These are phyloP conservation scores for Mormyrops attenuatus DNA, from an alignment of 2,797 vertebrate species.

Conservation along the genomic window DNA sequence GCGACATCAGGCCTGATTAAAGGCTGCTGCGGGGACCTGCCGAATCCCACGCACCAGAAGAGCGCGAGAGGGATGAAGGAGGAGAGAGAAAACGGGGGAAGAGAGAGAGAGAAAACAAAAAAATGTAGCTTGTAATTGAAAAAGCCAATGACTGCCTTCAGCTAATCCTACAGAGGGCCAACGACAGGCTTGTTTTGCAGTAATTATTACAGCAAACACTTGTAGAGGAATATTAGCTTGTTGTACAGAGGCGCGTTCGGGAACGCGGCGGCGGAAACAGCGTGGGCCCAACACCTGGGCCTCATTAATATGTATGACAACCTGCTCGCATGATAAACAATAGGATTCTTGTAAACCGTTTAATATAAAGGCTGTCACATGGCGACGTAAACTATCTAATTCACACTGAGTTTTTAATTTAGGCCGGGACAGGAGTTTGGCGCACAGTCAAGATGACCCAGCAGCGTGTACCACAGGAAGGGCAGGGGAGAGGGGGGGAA, in stretches of 20 bases:
- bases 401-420: constrained; percentile 63
- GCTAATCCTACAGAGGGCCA: constrained; percentile 30
- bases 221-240: constrained; percentile 45
- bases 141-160: constrained; percentile 30
- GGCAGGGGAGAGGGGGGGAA: background rate
- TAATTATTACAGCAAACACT: constrained; percentile 57
- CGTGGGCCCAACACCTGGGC: constrained; percentile 63
- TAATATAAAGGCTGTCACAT: constrained; percentile 63
- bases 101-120: background rate
- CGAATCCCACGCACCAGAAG: background rate
- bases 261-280: constrained; percentile 54
- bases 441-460: constrained; percentile 43
- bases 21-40: background rate
- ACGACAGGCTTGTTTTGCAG: constrained; percentile 29
- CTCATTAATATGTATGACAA: constrained; percentile 68
- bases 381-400: constrained; percentile 51
- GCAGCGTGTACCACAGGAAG: constrained; percentile 8
- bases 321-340: constrained; percentile 63
- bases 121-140: constrained; percentile 23
- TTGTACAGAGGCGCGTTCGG: constrained; percentile 51
- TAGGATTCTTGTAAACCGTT: constrained; percentile 61
- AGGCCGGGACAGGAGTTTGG: constrained; percentile 56
- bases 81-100: background rate
- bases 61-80: background rate
- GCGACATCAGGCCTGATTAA: constrained; percentile 8